Evolutionary conservation across 2,888 invertebrate species (phyloP), one percentile per base, ranked within the genome.

Genomic region (Amiota minor): DNA sequence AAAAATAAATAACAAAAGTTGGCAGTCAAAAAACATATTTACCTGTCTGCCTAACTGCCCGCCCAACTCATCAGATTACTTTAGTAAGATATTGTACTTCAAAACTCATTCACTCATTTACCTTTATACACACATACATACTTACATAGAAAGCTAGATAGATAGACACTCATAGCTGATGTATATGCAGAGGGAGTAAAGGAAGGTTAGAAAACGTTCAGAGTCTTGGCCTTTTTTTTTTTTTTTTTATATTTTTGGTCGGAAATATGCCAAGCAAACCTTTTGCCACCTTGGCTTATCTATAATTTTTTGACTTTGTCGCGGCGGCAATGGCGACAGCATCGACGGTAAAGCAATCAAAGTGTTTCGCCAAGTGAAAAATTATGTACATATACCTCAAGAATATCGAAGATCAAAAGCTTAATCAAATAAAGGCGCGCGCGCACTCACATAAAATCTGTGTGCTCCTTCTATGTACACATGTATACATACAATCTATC

Each of bases 321-420:
- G 8, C 9, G 56, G 56, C 6, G 59, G 59, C 9, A 59, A 59
- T 46, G 47, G 64, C 47, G 64, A 46, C 46, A 35, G 35, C 35
- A 35, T 35, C 6, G 35, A 35, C 35, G 64, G 47, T 47, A 64
- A 64, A 64, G 64, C 64, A 64, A 64, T 64, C 64, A 64, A 64
- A 64, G 47, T 16, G 64, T 46, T 64, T 64, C 18, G 64, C 64
- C 46, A 64, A 64, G 64, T 64, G 64, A 64, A 64, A 64, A 64
- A 64, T 64, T 64, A 46, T 46, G 64, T 64, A 64, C 47, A 64
- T 64, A 11, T 64, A 64, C 64, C 64, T 64, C 64, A 64, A 64
- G 64, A 47, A 64, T 64, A 64, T 64, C 47, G 64, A 64, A 64
- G 64, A 64, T 64, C 64, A 64, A 64, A 64, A 64, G 64, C 64